Evolutionary conservation across 2,797 vertebrate genomes (phyloP), one percentile per base, ranked within the genome.

Genomic region (Cirrhinus mrigala): DNA sequence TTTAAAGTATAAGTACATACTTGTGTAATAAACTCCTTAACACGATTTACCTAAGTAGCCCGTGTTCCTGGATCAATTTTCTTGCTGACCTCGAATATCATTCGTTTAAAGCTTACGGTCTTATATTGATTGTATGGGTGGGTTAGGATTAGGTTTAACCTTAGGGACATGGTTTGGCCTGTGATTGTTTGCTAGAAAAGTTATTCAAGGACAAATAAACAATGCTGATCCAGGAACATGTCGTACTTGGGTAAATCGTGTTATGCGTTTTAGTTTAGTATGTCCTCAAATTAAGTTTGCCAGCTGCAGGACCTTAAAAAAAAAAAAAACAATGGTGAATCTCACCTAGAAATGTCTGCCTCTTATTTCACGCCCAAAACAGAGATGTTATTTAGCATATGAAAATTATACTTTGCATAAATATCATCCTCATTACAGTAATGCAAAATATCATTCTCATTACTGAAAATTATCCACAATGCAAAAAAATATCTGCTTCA

Each of bases 21-120:
- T 62, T 64, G 29, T 62, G 7, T 10, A 74, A 60, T 82, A 50
- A 22, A 33, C 40, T 37, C 12, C 54, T 81, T 40, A 81, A 82
- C 40, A 37, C 52, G 27, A 62, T 83, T 75, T 50, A 60, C 15
- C 27, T 37, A 16, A 33, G 20, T 50, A 64, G 56, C n/a, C 14
- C 2, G 3, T 73, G 24, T 6, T 73, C 24, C 15, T 73, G 15
- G 15, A 44, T 48, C 24, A 20, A 29, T 50, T 29, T 29, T 54
- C 2, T 48, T 60, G 52, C 58, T 48, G 1, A 71, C 64, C 79
- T 54, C 29, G 22, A 71, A 60, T 6, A 46, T 3, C 37, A n/a
- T 75, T 83, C 0, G 6, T 46, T 46, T 82, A 73, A 58, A 73
- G 20, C 56, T 46, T 15, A 33, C 16, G 24, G 18, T 20, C n/a